phyloP scores from a whole-genome alignment of 2,797 vertebrate genomes.

The Leptatherina wallacei region DNA sequence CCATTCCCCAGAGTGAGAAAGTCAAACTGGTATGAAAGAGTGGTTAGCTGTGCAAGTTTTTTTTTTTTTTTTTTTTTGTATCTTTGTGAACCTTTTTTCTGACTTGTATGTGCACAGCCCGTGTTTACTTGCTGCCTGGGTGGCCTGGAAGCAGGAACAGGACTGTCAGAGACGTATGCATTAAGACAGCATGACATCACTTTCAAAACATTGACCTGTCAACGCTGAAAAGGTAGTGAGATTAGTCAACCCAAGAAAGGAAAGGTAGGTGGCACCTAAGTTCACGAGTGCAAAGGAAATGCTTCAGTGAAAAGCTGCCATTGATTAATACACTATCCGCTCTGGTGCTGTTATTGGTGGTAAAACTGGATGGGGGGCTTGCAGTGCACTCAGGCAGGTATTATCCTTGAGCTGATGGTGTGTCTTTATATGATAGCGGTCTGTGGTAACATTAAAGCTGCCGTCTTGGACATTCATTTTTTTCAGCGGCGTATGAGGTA shows the following conservation, averaged over 20 bases:
- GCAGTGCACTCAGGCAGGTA: not conserved
- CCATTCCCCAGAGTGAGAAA: conserved; percentile 8
- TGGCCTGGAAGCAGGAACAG: conserved; percentile 46
- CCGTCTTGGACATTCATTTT: too few species aligned
- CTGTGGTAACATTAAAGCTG: not conserved
- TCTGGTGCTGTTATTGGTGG: not conserved
- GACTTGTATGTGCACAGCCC: conserved; percentile 10
- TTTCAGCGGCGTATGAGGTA: not conserved
- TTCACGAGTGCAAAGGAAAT: not conserved
- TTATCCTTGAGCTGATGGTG: not conserved
- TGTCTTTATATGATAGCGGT: not conserved
- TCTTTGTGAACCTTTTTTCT: conserved; percentile 8
- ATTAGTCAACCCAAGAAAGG: not conserved
- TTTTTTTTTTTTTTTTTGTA: not conserved
- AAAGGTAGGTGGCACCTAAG: not conserved
- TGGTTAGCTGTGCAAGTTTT: not conserved
- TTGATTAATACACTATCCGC: not conserved
- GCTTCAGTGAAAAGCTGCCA: not conserved
- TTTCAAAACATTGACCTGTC: conserved; percentile 6
- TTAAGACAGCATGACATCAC: conserved; percentile 16
- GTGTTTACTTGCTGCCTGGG: conserved; percentile 54
- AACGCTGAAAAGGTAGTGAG: conserved; percentile 1
- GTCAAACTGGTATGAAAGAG: conserved; percentile 19
- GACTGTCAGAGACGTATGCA: conserved; percentile 40
- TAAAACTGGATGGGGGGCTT: not conserved